Percentiles rank a stretch among this genome's conserved stretches.
phyloP scores from a whole-genome alignment of 2,113 vertebrate genomes.

The Nothoprocta perdicaria region DNA sequence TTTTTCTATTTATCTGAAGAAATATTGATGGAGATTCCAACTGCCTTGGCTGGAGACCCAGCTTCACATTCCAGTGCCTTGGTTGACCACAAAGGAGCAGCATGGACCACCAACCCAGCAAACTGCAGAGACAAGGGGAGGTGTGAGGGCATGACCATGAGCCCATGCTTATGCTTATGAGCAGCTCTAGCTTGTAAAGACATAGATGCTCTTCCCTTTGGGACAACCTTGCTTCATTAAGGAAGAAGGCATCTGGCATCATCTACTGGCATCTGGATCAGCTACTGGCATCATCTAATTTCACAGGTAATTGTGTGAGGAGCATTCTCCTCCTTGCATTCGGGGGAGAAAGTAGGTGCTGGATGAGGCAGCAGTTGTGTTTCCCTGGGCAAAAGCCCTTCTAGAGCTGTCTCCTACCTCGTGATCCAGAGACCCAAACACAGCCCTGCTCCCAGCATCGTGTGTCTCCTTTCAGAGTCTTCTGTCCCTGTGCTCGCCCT shows the following conservation, averaged over 20 bases:
- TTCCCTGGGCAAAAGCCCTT: neutral
- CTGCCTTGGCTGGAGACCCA: neutral
- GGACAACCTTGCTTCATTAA: neutral
- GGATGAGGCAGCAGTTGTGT: neutral
- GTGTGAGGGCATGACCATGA: neutral
- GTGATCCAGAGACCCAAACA: neutral
- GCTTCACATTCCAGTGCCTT: neutral
- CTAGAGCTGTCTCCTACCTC: neutral
- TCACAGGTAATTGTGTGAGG: neutral
- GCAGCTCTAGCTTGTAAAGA: neutral
- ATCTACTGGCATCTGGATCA: too few species aligned
- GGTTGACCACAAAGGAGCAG: neutral
- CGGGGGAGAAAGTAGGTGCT: neutral
- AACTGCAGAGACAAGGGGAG: neutral
- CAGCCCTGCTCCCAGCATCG: rapidly evolving
- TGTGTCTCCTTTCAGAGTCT: neutral
- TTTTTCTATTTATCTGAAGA: neutral
- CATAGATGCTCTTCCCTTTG: neutral
- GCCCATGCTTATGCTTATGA: neutral
- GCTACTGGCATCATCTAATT: too few species aligned
- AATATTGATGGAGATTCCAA: neutral
- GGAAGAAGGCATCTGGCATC: too few species aligned
- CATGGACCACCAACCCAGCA: neutral
- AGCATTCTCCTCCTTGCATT: neutral
- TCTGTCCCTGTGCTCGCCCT: neutral